These are phyloP conservation scores for Pentalonia nigronervosa DNA, from an alignment of 1,140 invertebrate species.

Conservation along the genomic window DNA sequence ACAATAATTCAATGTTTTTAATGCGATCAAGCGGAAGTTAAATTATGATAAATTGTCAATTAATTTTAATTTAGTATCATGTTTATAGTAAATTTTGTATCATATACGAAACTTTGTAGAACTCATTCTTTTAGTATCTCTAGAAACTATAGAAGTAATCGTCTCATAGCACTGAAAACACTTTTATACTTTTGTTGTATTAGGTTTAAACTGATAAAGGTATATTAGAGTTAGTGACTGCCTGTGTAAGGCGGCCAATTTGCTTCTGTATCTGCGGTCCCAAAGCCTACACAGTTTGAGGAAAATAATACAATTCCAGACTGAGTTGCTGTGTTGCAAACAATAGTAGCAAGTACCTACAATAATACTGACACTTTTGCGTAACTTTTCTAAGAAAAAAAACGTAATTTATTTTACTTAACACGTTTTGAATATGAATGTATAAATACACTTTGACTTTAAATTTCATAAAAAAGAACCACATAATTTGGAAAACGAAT, in stretches of 20 bases:
- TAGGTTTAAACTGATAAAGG: background rate
- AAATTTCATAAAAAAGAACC: background rate
- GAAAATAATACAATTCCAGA: background rate
- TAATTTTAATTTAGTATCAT: background rate
- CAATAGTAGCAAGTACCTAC: background rate
- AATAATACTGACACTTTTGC: background rate
- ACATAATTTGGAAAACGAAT: background rate
- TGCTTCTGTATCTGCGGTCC: background rate
- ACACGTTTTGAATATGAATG: background rate
- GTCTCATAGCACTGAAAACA: background rate
- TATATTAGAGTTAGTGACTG: background rate
- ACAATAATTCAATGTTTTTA: background rate
- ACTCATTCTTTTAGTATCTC: background rate
- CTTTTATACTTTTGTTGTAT: slow-evolving; percentile 6
- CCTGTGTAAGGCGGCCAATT: background rate
- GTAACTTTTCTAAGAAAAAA: background rate
- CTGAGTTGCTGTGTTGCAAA: background rate
- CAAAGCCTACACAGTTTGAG: background rate
- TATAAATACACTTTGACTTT: background rate
- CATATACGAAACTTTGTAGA: background rate
- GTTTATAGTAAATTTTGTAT: background rate
- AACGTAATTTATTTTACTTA: background rate
- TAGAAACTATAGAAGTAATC: background rate
- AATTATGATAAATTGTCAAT: background rate
- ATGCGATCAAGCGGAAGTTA: background rate